phyloP scores from a whole-genome alignment of 1,140 invertebrate species.

The Melanaphis sacchari region DNA sequence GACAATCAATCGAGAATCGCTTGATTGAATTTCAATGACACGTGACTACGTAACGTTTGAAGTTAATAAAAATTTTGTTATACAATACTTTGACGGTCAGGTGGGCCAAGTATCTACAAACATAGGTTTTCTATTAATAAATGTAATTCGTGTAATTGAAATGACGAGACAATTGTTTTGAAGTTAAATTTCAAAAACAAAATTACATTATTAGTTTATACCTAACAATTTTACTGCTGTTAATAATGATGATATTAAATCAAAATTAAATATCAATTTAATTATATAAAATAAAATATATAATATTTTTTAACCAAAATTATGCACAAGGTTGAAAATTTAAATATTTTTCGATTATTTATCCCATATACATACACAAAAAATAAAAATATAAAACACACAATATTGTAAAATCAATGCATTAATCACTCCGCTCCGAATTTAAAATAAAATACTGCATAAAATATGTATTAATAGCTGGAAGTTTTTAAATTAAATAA shows the following conservation, averaged over 20 bases:
- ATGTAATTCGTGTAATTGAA: background rate
- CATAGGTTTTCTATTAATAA: background rate
- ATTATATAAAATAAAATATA: no score
- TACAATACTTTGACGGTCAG: background rate
- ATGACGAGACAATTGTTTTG: background rate
- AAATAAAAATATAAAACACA: no score
- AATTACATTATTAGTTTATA: background rate
- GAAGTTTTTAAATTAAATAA: no score
- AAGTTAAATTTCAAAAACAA: background rate
- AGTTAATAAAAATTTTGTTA: conserved; percentile 8
- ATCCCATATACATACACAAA: no score
- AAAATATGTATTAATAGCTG: background rate
- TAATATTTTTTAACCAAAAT: no score
- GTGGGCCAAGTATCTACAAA: background rate
- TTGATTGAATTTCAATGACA: conserved; percentile 11
- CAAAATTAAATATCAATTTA: no score
- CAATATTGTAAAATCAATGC: no score
- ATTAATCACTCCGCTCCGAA: no score
- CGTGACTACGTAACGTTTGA: background rate
- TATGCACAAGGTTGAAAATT: no score
- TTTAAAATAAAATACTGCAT: background rate
- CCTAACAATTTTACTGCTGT: background rate
- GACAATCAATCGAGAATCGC: background rate
- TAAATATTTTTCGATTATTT: no score
- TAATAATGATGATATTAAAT: background rate